Evolutionary conservation across 2,888 invertebrate genomes (phyloP), one percentile per base, ranked within the genome.

Genomic region (Chloroclystis v-ata): DNA sequence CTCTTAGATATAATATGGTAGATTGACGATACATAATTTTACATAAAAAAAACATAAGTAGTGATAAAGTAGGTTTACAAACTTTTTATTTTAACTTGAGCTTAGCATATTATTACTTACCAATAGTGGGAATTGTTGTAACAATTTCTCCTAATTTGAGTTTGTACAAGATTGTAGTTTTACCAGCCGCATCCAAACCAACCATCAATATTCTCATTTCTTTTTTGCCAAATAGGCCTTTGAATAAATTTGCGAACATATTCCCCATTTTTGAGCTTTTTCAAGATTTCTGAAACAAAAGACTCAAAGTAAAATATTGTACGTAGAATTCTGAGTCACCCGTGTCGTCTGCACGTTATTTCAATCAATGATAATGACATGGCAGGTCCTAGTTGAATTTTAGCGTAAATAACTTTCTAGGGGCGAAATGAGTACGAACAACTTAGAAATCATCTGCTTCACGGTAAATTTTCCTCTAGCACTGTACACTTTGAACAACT

Each of bases 201-300:
- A 98, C 97, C 98, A 99, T 99, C 90, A 99, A 91, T 93, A 99
- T 98, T 92, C 99, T 95, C 99, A 99, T 99, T 92, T 99, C 98
- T 85, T 98, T 99, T 91, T 99, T 99, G 91, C 99, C 99, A 90
- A 99, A 99, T 69, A 99, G 95, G 91, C 98, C 96, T 92, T 97
- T 97, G 91, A 99, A 99, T 88, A 99, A 91, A 90, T 94, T 96
- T 77, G 96, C 94, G 90, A 99, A 97, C 89, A 97, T 93, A 91
- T 97, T 97, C 90, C 99, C 98, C 99, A 99, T 99, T 89, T 88
- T 93, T 89, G 84, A 82, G 87, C 82, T 82, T 90, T 53, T 78
- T 65, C 73, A 67, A 70, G 65, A 72, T 76, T 84, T 88, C 90
- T 90, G 86, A 65, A 89, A 89, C 48, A 67, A 67, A 55, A 67